Conservation (phyloP, 2,113 vertebrate species). For the Carassius carassius region DNA sequence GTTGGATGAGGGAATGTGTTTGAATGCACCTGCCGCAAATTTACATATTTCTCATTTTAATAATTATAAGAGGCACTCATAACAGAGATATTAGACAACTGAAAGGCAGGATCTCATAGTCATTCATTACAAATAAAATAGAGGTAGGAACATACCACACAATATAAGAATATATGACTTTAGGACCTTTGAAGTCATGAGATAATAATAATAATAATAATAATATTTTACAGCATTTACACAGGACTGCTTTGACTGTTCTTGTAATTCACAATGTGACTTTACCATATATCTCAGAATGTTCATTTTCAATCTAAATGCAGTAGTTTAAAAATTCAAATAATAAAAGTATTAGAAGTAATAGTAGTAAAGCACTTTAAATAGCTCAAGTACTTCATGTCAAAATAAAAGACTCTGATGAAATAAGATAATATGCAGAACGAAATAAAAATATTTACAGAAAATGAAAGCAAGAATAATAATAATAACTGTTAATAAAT, state of each 20-base stretch:
- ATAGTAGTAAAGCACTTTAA: background rate
- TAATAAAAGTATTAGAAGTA: background rate
- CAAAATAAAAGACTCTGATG: background rate
- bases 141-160: background rate
- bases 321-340: background rate
- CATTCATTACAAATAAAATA: background rate
- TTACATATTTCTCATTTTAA: conserved; percentile 62
- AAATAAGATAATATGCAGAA: background rate
- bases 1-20: background rate
- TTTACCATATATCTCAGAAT: background rate
- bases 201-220: background rate
- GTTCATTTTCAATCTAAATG: background rate
- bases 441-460: background rate
- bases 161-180: background rate
- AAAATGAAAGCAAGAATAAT: background rate
- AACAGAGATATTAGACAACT: background rate
- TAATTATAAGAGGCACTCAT: conserved; percentile 57
- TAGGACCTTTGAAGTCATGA: background rate
- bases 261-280: background rate
- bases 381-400: background rate
- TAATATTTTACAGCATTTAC: background rate
- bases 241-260: background rate
- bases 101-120: background rate
- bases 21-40: conserved; percentile 60
- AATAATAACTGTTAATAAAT: background rate